phyloP scores from a whole-genome alignment of 2,888 invertebrate species.

The Geotrupes spiniger region DNA sequence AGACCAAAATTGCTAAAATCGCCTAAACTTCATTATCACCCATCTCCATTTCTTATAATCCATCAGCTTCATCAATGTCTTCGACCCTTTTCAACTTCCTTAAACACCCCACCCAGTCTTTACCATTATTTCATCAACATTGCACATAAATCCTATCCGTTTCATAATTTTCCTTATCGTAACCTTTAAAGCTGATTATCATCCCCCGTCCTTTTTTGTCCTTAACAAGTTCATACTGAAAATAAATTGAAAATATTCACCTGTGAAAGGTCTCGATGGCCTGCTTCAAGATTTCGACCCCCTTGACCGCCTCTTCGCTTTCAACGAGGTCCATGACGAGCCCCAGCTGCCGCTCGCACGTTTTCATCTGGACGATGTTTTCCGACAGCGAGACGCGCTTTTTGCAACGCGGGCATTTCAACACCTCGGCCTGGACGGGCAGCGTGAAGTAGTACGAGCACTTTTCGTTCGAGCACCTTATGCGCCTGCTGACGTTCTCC shows the following conservation, averaged over 20 bases:
- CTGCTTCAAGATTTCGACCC: conserved; percentile 54
- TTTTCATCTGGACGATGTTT: conserved; percentile 47
- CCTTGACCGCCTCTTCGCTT: conserved; percentile 54
- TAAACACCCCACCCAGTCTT: too few species aligned
- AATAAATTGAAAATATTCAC: conserved; percentile 32
- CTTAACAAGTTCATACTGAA: too few species aligned
- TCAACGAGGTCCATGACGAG: conserved; percentile 54
- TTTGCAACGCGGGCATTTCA: conserved; percentile 55
- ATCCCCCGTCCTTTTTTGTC: too few species aligned
- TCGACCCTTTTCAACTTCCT: too few species aligned
- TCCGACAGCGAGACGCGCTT: conserved; percentile 52
- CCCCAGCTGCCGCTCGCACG: conserved; percentile 54
- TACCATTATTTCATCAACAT: too few species aligned
- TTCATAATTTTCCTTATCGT: too few species aligned
- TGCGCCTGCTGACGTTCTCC: conserved; percentile 47
- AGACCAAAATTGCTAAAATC: too few species aligned
- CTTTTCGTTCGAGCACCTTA: conserved; percentile 46
- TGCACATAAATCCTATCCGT: too few species aligned
- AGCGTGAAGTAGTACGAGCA: conserved; percentile 53
- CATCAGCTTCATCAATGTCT: too few species aligned
- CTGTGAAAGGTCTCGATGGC: conserved; percentile 61
- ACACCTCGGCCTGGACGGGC: conserved; percentile 46
- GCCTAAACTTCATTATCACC: too few species aligned
- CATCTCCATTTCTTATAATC: too few species aligned
- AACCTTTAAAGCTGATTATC: too few species aligned